phyloP scores from a whole-genome alignment of 2,113 vertebrate species.

The Dasyurus viverrinus region DNA sequence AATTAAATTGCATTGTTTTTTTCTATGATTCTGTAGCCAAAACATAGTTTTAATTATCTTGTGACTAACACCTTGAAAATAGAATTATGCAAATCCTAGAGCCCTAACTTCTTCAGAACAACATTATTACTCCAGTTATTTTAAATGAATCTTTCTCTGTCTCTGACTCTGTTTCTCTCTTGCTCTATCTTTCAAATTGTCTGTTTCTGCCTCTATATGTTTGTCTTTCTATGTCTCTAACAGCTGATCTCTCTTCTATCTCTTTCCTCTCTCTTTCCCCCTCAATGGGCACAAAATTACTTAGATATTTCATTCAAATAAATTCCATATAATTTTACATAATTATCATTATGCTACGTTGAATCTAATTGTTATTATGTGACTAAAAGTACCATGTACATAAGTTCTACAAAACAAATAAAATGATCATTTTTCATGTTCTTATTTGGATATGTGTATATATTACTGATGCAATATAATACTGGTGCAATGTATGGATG shows the following conservation, averaged over 20 bases:
- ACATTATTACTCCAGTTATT: constrained; percentile 8
- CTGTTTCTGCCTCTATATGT: background rate
- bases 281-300: background rate
- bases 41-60: constrained; percentile 28
- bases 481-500: no score
- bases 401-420: constrained; percentile 15
- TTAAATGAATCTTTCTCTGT: constrained; percentile 18
- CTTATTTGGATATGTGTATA: background rate
- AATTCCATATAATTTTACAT: background rate
- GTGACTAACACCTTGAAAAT: constrained; percentile 30
- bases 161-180: background rate
- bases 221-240: background rate
- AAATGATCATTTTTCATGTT: background rate
- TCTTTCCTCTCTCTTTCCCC: background rate
- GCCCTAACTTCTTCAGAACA: background rate
- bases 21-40: background rate
- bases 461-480: no score
- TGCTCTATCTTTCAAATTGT: background rate
- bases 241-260: background rate
- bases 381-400: background rate
- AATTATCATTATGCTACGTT: background rate
- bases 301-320: constrained; percentile 29
- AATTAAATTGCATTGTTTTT: background rate
- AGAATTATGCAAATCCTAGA: constrained; percentile 2
- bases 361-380: constrained; percentile 3